phyloP scores from a whole-genome alignment of 2,888 invertebrate species.

The Andrena hattorfiana region DNA sequence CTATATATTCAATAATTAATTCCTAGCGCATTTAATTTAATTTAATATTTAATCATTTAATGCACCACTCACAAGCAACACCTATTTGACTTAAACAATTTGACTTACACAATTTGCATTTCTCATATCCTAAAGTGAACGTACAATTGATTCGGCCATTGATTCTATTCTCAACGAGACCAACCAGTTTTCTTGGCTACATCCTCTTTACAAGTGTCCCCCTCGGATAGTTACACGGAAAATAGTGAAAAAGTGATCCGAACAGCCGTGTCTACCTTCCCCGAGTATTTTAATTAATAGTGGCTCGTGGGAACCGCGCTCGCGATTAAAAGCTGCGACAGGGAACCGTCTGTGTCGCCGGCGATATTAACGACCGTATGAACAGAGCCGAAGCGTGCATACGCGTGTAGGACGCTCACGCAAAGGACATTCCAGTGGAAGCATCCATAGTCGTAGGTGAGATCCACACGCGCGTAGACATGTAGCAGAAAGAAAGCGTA shows the following conservation, averaged over 20 bases:
- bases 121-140: too few relatives aligned
- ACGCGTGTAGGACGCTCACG: conserved; percentile 34
- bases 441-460: conserved; percentile 3
- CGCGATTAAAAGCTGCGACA: conserved; percentile 52
- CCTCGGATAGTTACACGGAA: too few relatives aligned
- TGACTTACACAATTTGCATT: too few relatives aligned
- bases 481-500: conserved; percentile 24
- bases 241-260: neutral
- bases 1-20: too few relatives aligned
- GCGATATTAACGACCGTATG: conserved; percentile 52
- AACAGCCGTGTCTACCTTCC: neutral
- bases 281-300: conserved; percentile 15
- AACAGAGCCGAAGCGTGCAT: conserved; percentile 35
- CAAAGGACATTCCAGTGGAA: conserved; percentile 39
- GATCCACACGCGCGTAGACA: neutral
- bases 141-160: too few relatives aligned
- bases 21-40: too few relatives aligned
- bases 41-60: too few relatives aligned
- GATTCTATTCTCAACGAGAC: too few relatives aligned
- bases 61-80: too few relatives aligned
- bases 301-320: conserved; percentile 47
- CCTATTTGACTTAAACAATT: too few relatives aligned
- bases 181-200: too few relatives aligned
- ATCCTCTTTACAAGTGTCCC: too few relatives aligned
- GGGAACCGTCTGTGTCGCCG: conserved; percentile 40